Evolutionary conservation across 2,888 invertebrate genomes (phyloP), one percentile per base, ranked within the genome.

Genomic region (Drosophila neutralis): DNA sequence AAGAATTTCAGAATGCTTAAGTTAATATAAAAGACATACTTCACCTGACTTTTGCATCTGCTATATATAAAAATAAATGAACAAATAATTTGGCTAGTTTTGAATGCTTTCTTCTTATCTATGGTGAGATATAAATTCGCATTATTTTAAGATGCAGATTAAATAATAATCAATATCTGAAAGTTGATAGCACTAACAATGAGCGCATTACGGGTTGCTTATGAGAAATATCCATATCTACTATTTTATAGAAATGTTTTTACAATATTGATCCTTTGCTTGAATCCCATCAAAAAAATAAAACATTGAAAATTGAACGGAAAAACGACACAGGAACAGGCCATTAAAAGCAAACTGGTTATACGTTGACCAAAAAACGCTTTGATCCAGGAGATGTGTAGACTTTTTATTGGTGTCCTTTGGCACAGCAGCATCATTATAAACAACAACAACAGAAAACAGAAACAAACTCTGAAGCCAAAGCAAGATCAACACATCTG

Each of bases 361-460:
- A 38, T 52, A 21, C 33, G 35, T 48, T 35, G 35, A 36, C 11
- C 36, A 33, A 49, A 52, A 60, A 18, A 52, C 45, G 18, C 52
- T 65, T 61, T 38, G 64, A 62, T 53, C 51, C 66, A 40, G 70
- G 56, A 67, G 61, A 84, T 65, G 85, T 86, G 86, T 73, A 72
- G 87, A 87, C 66, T 82, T 87, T 89, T 87, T 89, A 87, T 87
- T 80, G 83, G 80, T 87, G 89, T 87, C 89, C 85, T 87, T 87
- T 89, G 87, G 85, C 83, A 67, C 68, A 75, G 76, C 82, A 81
- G 64, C 76, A 66, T 51, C 63, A 57, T 53, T 38, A 71, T 11
- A 45, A 73, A 33, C 45, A 72, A 33, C 57, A 52, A 52, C 52
- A 60, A 27, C 29, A 66, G 45, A 35, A 65, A 13, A n/a, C n/a